phyloP scores from a whole-genome alignment of 92 coral and sea anemone genomes.

The Pocillopora grandis region DNA sequence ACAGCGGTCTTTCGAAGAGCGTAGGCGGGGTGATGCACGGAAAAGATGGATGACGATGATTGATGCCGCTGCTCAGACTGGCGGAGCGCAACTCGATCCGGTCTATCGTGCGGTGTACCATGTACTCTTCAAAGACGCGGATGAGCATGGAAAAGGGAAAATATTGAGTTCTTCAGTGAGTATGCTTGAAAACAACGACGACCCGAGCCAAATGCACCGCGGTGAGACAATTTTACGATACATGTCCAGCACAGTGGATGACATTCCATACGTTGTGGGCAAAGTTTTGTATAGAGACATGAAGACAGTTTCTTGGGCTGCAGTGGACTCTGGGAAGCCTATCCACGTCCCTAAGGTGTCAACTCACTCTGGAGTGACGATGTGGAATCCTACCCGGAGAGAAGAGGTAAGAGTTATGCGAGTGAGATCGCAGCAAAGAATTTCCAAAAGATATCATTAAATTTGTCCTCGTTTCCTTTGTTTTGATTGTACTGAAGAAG shows the following conservation, averaged over 20 bases:
- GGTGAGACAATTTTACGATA: constrained; percentile 91
- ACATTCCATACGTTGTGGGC: constrained; percentile 83
- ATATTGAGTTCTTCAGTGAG: constrained; percentile 73
- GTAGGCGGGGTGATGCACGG: constrained; percentile 98
- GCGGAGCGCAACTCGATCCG: constrained; percentile 93
- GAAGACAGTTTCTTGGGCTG: constrained; percentile 87
- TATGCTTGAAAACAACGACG: constrained; percentile 87
- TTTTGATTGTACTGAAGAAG: too few species aligned
- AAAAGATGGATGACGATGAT: constrained; percentile 85
- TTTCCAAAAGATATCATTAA: too few species aligned
- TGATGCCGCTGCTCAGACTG: constrained; percentile 93
- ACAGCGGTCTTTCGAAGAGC: constrained; percentile 98
- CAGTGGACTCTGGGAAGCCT: constrained; percentile 96
- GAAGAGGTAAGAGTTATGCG: constrained; percentile 48
- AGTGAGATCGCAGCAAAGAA: too few species aligned
- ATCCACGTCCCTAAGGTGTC: constrained; percentile 90
- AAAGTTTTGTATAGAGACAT: constrained; percentile 82
- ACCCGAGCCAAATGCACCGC: constrained; percentile 66
- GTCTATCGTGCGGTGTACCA: constrained; percentile 92
- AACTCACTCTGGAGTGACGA: constrained; percentile 78
- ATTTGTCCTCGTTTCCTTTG: too few species aligned
- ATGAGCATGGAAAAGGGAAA: constrained; percentile 87
- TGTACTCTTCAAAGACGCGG: constrained; percentile 88
- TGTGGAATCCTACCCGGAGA: constrained; percentile 88
- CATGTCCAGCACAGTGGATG: constrained; percentile 87